phyloP scores from a whole-genome alignment of 2,888 invertebrate genomes.

The Oscheius sp. region DNA sequence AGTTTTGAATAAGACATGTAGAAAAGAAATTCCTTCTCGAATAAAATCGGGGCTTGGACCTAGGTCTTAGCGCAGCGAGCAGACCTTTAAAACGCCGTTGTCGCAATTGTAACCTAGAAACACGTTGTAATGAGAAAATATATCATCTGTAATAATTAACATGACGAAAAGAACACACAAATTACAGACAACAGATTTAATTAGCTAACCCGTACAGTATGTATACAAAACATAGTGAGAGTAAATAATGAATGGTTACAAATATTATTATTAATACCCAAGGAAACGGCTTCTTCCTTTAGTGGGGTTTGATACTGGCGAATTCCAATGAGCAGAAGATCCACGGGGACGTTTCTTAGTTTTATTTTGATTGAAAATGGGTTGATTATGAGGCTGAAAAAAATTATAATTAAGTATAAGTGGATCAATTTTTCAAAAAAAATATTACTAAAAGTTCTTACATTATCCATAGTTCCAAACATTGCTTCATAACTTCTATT shows the following conservation, averaged over 20 bases:
- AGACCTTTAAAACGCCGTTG: no score
- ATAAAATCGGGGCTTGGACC: background rate
- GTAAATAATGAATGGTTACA: background rate
- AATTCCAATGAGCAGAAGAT: conserved; percentile 75
- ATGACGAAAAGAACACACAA: no score
- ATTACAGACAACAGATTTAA: no score
- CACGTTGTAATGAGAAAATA: no score
- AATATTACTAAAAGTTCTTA: no score
- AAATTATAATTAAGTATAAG: background rate
- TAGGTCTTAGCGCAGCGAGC: background rate
- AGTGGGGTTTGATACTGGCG: conserved; percentile 71
- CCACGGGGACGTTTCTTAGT: conserved; percentile 64
- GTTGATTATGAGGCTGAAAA: conserved; percentile 30
- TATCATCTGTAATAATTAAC: no score
- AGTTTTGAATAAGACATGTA: background rate
- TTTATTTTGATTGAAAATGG: conserved; percentile 15
- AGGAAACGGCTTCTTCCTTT: conserved; percentile 37
- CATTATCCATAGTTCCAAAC: conserved; percentile 24
- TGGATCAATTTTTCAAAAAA: background rate
- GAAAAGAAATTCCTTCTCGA: background rate
- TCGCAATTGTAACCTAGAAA: no score
- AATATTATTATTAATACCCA: conserved; percentile 35
- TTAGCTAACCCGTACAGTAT: no score
- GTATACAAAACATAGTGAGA: no score
- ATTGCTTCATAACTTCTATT: conserved; percentile 3